Base-by-base conservation (phyloP, 1,140 invertebrate species). In the Plutomurus gul region DNA sequence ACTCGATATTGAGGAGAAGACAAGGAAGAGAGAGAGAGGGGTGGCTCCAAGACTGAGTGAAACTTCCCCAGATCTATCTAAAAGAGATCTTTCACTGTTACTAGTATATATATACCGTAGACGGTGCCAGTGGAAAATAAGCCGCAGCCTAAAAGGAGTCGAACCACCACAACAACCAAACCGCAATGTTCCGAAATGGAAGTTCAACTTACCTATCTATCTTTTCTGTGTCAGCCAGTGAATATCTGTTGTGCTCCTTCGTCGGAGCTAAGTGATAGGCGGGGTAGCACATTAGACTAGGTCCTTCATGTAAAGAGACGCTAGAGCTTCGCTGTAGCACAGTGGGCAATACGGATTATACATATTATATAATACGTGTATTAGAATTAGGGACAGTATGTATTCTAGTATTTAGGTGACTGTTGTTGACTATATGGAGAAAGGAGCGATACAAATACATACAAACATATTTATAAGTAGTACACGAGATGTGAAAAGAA, bases 401-500 rank as follows among this genome's bases (percentile, higher is more conserved):
- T n/a, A n/a, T n/a, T n/a, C n/a, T n/a, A n/a, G n/a, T n/a, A n/a
- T n/a, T n/a, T n/a, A n/a, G n/a, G n/a, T n/a, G n/a, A n/a, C n/a
- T n/a, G n/a, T n/a, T n/a, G n/a, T n/a, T n/a, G n/a, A n/a, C n/a
- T n/a, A n/a, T n/a, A n/a, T n/a, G n/a, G n/a, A n/a, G n/a, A 43
- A 8, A 27, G 6, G 40, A 73, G 36, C 40, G 71, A 73, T 39
- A 73, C 36, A 73, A 39, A 40, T 36, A 73, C 43, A 73, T 39
- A 73, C 36, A 73, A 39, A 40, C 18, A 73, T 73, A 39, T 40
- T 36, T 40, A n/a, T 25, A 33, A 71, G 65, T 25, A 33, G 16
- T 36, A 37, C n/a, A 76, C 56, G 30, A 39, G 65, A 77, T 60
- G 76, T 27, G 76, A 72, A 56, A 65, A 39, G 76, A 77, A 77